Conservation (phyloP, 2,797 vertebrate species). For the Rhinogobio ventralis region DNA sequence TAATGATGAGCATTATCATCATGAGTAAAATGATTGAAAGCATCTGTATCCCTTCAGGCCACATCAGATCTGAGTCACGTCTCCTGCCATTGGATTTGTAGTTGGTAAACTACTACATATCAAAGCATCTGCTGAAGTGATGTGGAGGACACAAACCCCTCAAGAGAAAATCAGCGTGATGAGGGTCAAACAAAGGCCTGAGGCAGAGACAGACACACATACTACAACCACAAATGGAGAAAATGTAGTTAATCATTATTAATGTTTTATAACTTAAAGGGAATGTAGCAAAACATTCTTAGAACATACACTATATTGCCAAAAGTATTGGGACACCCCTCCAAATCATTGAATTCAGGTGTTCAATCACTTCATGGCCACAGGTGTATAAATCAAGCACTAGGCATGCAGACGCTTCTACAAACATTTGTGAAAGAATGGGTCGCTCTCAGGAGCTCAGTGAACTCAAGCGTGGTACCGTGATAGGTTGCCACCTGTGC, state of each 20-base stretch:
- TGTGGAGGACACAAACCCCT: constrained; percentile 13
- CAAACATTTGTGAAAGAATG: no score
- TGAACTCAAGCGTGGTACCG: no score
- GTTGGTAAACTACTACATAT: constrained; percentile 37
- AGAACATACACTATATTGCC: no score
- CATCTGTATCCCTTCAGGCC: not conserved
- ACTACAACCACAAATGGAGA: not conserved
- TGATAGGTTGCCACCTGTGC: no score
- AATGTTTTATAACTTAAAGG: not conserved
- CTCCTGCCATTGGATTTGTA: not conserved
- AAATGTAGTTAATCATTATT: not conserved
- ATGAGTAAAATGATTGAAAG: not conserved
- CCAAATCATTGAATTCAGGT: no score
- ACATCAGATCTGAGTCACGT: constrained; percentile 18
- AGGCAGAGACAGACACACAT: not conserved
- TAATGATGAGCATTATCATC: constrained; percentile 32
- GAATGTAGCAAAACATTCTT: no score
- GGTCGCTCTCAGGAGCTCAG: no score
- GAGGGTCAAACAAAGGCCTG: not conserved
- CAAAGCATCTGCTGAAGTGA: constrained; percentile 41
- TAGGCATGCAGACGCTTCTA: no score
- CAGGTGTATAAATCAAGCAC: no score
- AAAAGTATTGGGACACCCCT: no score
- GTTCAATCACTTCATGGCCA: no score
- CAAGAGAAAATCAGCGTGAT: not conserved